These are phyloP conservation scores for Andrena flavipes DNA, from an alignment of 2,888 invertebrate genomes.

Conservation along the genomic window DNA sequence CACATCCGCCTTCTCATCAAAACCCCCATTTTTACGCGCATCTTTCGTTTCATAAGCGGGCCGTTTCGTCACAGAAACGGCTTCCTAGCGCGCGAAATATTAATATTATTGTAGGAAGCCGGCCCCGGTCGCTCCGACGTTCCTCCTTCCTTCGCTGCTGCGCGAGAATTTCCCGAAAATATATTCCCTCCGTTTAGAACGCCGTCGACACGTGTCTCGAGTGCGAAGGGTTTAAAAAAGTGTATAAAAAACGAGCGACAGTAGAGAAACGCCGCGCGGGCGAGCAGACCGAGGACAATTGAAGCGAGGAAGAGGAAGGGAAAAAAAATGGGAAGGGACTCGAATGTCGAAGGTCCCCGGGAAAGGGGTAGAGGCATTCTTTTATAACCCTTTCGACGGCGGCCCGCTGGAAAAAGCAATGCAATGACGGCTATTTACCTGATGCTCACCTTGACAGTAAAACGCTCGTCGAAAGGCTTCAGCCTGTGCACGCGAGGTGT, in stretches of 20 bases:
- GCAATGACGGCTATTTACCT: conserved; percentile 62
- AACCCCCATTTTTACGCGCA: conserved; percentile 36
- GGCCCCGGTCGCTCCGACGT: not conserved
- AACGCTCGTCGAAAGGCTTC: conserved; percentile 70
- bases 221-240: conserved; percentile 42
- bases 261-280: not conserved
- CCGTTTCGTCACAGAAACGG: conserved; percentile 1
- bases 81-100: conserved; percentile 26
- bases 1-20: conserved; percentile 19
- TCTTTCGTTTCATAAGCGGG: conserved; percentile 28
- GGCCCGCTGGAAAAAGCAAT: conserved; percentile 23
- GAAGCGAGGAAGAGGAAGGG: not conserved
- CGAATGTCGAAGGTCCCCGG: conserved; percentile 43
- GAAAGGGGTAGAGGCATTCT: conserved; percentile 48
- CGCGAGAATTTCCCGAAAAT: not conserved
- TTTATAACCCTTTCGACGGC: conserved; percentile 68
- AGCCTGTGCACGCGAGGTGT: conserved; percentile 56
- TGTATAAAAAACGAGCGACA: conserved; percentile 13
- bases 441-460: conserved; percentile 76
- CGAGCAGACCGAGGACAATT: conserved; percentile 26
- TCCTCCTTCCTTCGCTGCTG: no score
- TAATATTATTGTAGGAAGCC: conserved; percentile 22
- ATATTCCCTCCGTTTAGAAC: not conserved
- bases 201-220: conserved; percentile 39
- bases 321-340: not conserved